Evolutionary conservation across 1,140 invertebrate genomes (phyloP), one percentile per base, ranked within the genome.

Genomic region (Aphidius ervi): DNA sequence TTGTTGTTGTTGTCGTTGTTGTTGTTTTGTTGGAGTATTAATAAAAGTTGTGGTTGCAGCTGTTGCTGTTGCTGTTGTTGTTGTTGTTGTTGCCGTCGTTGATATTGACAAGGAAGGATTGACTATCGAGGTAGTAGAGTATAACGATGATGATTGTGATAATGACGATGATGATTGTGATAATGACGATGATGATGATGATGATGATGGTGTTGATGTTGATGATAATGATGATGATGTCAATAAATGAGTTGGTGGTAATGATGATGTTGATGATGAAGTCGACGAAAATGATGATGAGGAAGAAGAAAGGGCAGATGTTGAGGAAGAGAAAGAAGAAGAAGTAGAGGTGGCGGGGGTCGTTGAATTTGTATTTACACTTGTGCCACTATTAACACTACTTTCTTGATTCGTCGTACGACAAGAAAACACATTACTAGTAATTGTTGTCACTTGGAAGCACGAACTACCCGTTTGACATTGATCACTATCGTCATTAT

Each of bases 391-490:
- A 31, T 70, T 68, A 70, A 55, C 67, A 76, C 72, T 72, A 67
- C 70, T 75, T 74, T 31, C 23, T 31, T 77, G 74, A 66, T 70
- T 58, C 9, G 23, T 31, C 23, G 58, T 9, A 40, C 58, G 65
- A 40, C 65, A 68, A 45, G 70, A 66, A 47, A 77, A 71, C 39
- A 68, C 47, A 68, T 63, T 67, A 59, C 58, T 63, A 59, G 59
- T 63, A 48, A 76, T 62, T 58, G 71, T 66, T 16, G 64, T 68
- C 63, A 79, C 65, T 53, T 69, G 61, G 52, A 79, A 74, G 59
- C 70, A 74, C 46, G 77, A 79, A 63, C 76, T 73, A 59, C 77
- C 77, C 52, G 70, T 56, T 48, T 74, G 71, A 59, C 71, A 40
- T 6, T 55, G 52, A 16, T 56, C 45, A 49, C 41, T 40, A 49